Percentiles rank a stretch among this genome's conserved stretches.
Conservation (phyloP, 2,888 invertebrate species). For the Helicoverpa assulta region DNA sequence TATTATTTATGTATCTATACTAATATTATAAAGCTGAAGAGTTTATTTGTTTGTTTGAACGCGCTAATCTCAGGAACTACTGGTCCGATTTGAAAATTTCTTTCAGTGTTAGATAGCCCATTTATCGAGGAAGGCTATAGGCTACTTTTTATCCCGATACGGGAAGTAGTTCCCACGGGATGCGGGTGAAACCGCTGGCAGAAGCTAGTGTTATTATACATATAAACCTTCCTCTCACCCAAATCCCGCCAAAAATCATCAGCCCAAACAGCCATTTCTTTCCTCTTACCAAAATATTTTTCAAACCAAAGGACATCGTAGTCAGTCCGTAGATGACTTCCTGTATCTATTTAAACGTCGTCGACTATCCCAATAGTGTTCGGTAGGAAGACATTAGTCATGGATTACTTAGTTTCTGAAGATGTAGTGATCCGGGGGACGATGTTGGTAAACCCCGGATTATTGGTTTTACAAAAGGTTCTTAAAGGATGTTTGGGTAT, state of each 20-base stretch:
- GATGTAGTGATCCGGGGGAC: constrained; percentile 35
- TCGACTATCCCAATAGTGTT: constrained; percentile 67
- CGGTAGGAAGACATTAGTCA: constrained; percentile 78
- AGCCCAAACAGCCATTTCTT: constrained; percentile 6
- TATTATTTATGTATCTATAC: too few species aligned
- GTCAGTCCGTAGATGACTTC: constrained; percentile 49
- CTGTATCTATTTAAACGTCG: constrained; percentile 70
- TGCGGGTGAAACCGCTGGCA: too few species aligned
- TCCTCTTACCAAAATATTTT: constrained; percentile 45
- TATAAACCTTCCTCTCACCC: too few species aligned
- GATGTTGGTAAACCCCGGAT: constrained; percentile 38
- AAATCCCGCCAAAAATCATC: not conserved
- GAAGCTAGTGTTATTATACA: too few species aligned
- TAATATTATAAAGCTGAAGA: too few species aligned
- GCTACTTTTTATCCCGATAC: too few species aligned
- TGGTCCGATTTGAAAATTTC: too few species aligned
- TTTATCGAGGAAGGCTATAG: too few species aligned
- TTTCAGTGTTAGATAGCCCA: too few species aligned
- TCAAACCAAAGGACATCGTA: constrained; percentile 20
- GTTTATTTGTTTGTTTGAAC: too few species aligned
- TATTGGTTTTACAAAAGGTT: not conserved
- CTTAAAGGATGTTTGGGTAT: not conserved
- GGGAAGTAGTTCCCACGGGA: too few species aligned
- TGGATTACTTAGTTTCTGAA: constrained; percentile 63
- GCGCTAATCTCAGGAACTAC: too few species aligned